Conservation (phyloP, 30 jellyfish, hydroid and myxozoan species). For the Nemopilema nomurai region DNA sequence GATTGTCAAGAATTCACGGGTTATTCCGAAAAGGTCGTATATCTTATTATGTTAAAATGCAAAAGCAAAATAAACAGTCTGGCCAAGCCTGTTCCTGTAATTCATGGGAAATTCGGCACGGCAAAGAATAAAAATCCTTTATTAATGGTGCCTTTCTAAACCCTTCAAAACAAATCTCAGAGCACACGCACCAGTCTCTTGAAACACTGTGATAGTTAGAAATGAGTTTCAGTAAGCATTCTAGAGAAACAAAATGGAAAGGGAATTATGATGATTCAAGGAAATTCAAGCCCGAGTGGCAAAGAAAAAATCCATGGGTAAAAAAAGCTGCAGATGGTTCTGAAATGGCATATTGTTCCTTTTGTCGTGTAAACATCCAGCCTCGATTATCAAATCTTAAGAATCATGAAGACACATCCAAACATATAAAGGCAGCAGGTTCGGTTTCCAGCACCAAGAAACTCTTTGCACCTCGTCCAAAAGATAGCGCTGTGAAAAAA, state of each 20-base stretch:
- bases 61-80: not conserved
- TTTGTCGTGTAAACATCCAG: conserved; percentile 41
- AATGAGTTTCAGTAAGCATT: conserved; percentile 16
- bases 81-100: not conserved
- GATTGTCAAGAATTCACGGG: not conserved
- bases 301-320: conserved; percentile 58
- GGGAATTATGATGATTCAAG: conserved; percentile 37
- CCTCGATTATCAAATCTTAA: conserved; percentile 47
- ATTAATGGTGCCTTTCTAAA: not conserved
- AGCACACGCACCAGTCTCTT: not conserved
- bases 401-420: conserved; percentile 52
- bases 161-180: not conserved
- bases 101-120: not conserved
- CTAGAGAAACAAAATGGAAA: conserved; percentile 43
- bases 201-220: not conserved
- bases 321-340: conserved; percentile 57
- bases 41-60: not conserved
- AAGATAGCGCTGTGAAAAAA: conserved; percentile 23
- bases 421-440: conserved; percentile 39
- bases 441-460: conserved; percentile 34
- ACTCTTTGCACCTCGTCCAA: conserved; percentile 28
- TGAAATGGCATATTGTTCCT: conserved; percentile 63
- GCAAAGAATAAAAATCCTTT: not conserved
- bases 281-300: conserved; percentile 58
- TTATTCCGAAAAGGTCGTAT: not conserved